Conservation (phyloP, 2,113 vertebrate species). For the Synodontis membranacea region DNA sequence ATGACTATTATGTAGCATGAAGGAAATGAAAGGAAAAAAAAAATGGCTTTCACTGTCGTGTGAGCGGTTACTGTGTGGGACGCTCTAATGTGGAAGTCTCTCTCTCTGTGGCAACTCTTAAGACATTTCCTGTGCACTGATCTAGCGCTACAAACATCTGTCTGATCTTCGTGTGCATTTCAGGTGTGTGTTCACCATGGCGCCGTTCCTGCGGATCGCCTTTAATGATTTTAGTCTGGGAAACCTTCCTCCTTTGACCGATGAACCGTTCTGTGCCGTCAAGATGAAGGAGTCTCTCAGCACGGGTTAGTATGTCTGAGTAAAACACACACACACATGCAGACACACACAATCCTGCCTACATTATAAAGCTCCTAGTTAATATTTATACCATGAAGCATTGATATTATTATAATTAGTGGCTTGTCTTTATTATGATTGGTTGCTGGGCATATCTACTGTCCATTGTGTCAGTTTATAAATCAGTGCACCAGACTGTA, state of each 20-base stretch:
- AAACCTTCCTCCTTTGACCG: slow-evolving; percentile 63
- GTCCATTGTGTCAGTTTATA: background rate
- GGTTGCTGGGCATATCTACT: background rate
- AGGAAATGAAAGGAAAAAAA: background rate
- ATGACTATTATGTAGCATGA: background rate
- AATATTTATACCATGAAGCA: background rate
- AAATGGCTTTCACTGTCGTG: background rate
- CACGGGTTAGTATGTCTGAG: slow-evolving; percentile 79
- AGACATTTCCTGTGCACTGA: slow-evolving; percentile 32
- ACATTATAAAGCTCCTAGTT: background rate
- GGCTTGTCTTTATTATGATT: background rate
- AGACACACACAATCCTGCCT: background rate
- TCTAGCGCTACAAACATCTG: slow-evolving; percentile 1
- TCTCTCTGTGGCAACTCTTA: slow-evolving; percentile 41
- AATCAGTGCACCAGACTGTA: background rate
- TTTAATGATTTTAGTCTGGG: slow-evolving; percentile 86
- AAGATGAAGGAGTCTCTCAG: slow-evolving; percentile 94
- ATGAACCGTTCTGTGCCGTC: slow-evolving; percentile 87
- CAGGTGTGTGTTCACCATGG: slow-evolving; percentile 75
- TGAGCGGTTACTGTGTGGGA: slow-evolving; percentile 2
- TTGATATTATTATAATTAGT: background rate
- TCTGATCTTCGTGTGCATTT: slow-evolving; percentile 34
- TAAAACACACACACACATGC: background rate
- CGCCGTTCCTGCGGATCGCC: slow-evolving; percentile 90
- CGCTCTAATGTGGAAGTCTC: background rate